Evolutionary conservation across 2,888 invertebrate genomes (phyloP), one percentile per base, ranked within the genome.

Genomic region (Phymatocera aterrima): DNA sequence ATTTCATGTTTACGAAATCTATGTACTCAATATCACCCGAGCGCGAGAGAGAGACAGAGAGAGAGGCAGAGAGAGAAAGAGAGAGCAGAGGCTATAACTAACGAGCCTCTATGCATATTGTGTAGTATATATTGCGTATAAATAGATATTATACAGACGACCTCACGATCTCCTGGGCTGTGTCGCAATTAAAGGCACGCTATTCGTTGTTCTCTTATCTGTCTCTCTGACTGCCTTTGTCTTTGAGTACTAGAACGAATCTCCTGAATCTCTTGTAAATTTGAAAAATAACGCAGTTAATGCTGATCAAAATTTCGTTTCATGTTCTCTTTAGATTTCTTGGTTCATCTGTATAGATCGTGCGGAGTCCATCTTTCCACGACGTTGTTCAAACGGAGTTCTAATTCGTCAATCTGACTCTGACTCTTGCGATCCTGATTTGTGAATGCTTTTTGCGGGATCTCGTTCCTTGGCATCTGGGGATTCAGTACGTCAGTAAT

Each of bases 1-100:
- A 68, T 46, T 68, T 43, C n/a, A 64, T 31, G 46, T 68, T 68
- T 68, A 68, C 68, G 68, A 68, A 68, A 68, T 68, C 24, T 28
- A 28, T 10, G 24, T 1, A n/a, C n/a, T n/a, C n/a, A n/a, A n/a
- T n/a, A n/a, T n/a, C n/a, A n/a, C n/a, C n/a, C n/a, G n/a, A n/a
- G n/a, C n/a, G n/a, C n/a, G n/a, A n/a, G n/a, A n/a, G n/a, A n/a
- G n/a, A n/a, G n/a, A n/a, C n/a, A n/a, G n/a, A n/a, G n/a, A n/a
- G n/a, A n/a, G n/a, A n/a, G n/a, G n/a, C n/a, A n/a, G n/a, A n/a
- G n/a, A n/a, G n/a, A n/a, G n/a, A n/a, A n/a, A n/a, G 46, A 68
- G 68, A 43, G 24, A n/a, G 8, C 4, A 24, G 68, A 43, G 15
- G 46, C 68, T 28, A 68, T 12, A 68, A 68, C 46, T 68, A 68